Conservation (phyloP, 2,797 vertebrate species). For the Heliangelus exortis region DNA sequence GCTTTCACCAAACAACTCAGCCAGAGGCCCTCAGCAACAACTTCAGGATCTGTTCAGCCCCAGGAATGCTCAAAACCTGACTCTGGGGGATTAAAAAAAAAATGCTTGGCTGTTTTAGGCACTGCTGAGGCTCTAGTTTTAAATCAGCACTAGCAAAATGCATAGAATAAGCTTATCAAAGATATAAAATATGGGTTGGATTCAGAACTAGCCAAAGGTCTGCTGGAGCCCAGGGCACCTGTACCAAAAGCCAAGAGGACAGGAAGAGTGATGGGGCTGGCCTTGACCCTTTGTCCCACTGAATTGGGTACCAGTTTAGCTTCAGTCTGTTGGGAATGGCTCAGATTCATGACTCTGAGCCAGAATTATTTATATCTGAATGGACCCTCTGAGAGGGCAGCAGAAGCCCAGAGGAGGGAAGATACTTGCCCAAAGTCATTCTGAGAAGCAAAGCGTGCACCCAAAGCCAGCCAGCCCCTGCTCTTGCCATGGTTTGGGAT, state of each 20-base stretch:
- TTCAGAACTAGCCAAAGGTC: neutral
- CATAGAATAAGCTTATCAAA: neutral
- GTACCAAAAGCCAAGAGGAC: neutral
- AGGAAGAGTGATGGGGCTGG: neutral
- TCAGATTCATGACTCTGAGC: neutral
- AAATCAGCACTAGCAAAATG: neutral
- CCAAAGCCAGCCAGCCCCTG: neutral
- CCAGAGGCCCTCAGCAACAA: fast-evolving
- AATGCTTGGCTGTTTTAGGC: neutral
- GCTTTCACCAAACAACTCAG: fast-evolving
- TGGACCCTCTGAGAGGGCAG: neutral
- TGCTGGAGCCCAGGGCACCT: neutral
- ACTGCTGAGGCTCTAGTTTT: neutral
- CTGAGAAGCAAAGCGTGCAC: fast-evolving
- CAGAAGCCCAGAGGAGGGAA: neutral
- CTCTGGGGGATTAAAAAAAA: neutral
- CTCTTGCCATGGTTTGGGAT: neutral
- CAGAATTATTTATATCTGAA: neutral
- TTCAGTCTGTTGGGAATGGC: neutral
- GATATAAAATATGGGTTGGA: neutral
- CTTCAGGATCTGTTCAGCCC: neutral
- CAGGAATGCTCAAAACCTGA: neutral
- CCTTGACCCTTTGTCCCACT: neutral
- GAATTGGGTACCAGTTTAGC: neutral
- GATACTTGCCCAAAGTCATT: too few relatives aligned